Conservation (phyloP, 2,888 invertebrate genomes). For the Zaprionus lineosus region DNA sequence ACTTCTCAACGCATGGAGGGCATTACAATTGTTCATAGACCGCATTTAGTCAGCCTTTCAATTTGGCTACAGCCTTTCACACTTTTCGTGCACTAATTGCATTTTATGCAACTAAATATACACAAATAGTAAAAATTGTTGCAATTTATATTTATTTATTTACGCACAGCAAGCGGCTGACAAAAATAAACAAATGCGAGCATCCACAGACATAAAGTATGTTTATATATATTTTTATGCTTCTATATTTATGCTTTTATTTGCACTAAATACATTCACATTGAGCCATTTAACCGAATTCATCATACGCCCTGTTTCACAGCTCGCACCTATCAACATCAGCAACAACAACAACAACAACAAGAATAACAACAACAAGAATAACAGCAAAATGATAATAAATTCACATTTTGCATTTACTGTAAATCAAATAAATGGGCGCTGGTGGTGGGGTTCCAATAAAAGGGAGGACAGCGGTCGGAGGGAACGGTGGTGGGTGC, state of each 20-base stretch:
- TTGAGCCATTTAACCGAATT: constrained; percentile 56
- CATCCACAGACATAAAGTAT: constrained; percentile 1
- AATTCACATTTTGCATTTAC: constrained; percentile 43
- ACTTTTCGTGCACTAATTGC: constrained; percentile 42
- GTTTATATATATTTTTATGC: neutral
- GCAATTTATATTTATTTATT: constrained; percentile 40
- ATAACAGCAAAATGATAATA: constrained; percentile 7
- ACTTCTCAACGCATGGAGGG: neutral
- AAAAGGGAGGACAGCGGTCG: neutral
- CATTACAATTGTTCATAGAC: neutral
- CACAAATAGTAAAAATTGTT: constrained; percentile 32
- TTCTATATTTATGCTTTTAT: neutral
- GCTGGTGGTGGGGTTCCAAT: constrained; percentile 5
- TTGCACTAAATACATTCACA: constrained; percentile 4
- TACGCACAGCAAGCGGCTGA: constrained; percentile 29
- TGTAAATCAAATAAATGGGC: constrained; percentile 34
- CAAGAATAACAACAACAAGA: no score
- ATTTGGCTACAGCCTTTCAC: constrained; percentile 26
- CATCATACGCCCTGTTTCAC: constrained; percentile 60
- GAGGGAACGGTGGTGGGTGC: neutral
- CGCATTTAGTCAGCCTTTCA: constrained; percentile 7
- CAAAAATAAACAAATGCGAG: constrained; percentile 38
- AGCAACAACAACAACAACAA: constrained; percentile 12
- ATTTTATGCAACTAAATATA: constrained; percentile 40
- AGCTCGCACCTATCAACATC: constrained; percentile 20